phyloP scores from a whole-genome alignment of 2,888 invertebrate species.

The Orchesella flavescens region DNA sequence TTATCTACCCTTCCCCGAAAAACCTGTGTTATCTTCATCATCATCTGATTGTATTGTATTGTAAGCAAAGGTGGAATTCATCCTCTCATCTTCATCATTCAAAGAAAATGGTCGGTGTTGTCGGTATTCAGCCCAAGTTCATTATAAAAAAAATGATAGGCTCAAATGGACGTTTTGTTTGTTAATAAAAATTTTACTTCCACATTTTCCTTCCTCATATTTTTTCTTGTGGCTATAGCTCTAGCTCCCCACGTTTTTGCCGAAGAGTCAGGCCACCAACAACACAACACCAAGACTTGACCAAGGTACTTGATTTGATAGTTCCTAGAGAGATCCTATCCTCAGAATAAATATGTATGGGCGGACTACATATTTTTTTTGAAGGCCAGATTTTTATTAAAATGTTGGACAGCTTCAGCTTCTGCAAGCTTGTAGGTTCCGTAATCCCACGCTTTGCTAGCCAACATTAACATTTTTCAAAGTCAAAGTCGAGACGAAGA shows the following conservation, averaged over 20 bases:
- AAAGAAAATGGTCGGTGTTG: background rate
- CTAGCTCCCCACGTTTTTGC: background rate
- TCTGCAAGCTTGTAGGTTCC: constrained; percentile 21
- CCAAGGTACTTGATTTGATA: background rate
- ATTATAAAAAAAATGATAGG: too few species aligned
- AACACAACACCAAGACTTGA: too few species aligned
- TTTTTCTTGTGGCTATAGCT: background rate
- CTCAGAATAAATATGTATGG: background rate
- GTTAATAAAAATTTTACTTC: background rate
- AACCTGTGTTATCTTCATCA: background rate
- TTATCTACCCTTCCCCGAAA: background rate
- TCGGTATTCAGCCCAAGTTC: too few species aligned
- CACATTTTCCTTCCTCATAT: background rate
- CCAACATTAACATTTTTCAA: constrained; percentile 25
- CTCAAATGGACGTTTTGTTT: background rate
- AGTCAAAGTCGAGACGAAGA: constrained; percentile 22
- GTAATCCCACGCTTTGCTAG: constrained; percentile 45
- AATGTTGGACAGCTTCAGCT: constrained; percentile 1
- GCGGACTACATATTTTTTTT: constrained; percentile 21
- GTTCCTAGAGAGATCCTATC: too few species aligned
- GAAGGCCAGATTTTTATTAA: constrained; percentile 28
- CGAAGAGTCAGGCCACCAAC: too few species aligned
- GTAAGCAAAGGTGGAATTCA: background rate
- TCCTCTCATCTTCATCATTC: background rate
- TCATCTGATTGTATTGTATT: background rate